Base-by-base conservation (phyloP, 2,888 invertebrate genomes). In the Exephanes ischioxanthus region DNA sequence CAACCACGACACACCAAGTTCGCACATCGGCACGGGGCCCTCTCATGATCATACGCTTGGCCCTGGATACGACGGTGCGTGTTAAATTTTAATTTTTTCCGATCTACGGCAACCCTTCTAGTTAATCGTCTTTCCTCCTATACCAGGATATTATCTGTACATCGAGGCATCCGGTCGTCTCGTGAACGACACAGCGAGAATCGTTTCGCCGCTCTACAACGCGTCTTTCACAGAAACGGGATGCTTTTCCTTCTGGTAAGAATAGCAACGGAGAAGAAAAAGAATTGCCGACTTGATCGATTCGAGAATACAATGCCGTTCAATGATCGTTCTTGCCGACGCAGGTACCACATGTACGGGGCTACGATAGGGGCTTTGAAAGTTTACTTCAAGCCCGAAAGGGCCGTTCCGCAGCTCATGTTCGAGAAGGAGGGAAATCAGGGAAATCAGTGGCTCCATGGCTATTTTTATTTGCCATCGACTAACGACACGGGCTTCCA, bases 301-400 rank as follows among this genome's bases (percentile, higher is more conserved):
- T 41, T 11, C 26, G 14, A 30, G 26, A 61, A 61, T 61, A 26
- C 16, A 30, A 61, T 26, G 14, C 22, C 26, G 26, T 14, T 19
- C 19, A 55, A n/a, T n/a, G 9, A 58, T 22, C 9, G 19, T 58
- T 33, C 22, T 33, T 33, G 19, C 19, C 16, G 2, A 30, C 45
- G 33, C 53, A 97, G 95, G 94, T 98, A 97, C 91, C 97, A 97
- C 92, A 98, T 98, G 97, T 97, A 95, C 91, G 98, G 98, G 9
- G 92, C 93, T 86, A 95, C 95, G 0, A 95, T 95, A 14, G 97
- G 96, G 0, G 93, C 93, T 3, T 90, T 96, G 66, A 94, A 95
- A 79, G 94, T 96, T 19, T 95, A 95, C 85, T 91, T 96, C 5
- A 95, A 95, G 77, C 94, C 94, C 1, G 93, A 94, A 37, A 90